Base-by-base conservation (phyloP, 2,113 vertebrate species). In the Sebastes fasciatus region DNA sequence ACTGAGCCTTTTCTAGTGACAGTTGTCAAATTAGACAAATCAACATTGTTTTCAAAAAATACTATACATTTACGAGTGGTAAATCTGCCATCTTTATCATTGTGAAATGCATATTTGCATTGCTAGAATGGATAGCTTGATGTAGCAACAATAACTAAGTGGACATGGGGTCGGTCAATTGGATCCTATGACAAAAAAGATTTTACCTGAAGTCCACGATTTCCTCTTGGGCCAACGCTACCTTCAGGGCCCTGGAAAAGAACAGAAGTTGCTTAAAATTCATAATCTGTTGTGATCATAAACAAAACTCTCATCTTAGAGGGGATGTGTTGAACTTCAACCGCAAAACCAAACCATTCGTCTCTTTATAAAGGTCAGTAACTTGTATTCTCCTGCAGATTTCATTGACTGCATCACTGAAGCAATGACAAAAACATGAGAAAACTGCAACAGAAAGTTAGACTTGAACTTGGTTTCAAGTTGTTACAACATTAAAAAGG, bases 201-300 rank as follows among this genome's bases (percentile, higher is more conserved):
- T 77, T 84, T 93, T 68, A 97, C 97, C 96, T 97, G 97, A 21
- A 95, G 79, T 17, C 97, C 97, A 93, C 95, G 94, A 70, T 91
- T 90, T 94, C 97, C 97, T 93, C 92, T 94, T 8, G 88, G 94
- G 0, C 97, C 97, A 72, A 86, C 58, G 68, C 94, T 91, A 68
- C 97, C 97, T 90, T 97, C 97, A 81, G 95, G 96, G 77, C 97
- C 97, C 97, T 98, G 65, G 21, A 49, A 61, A 60, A 73, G 4
- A 45, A 64, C 0, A 34, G 5, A 42, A 62, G 14, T 5, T 48
- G 3, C 3, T 54, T 34, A 49, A 58, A 57, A 65, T 65, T 73
- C 16, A 64, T 66, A 51, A 23, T 43, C 40, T 14, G 17, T 13
- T 10, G 6, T 45, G 7, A 65, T 70, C 64, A 73, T 6, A 62